Evolutionary conservation across 1,140 invertebrate genomes (phyloP).

Genomic region (Mycetomoellerius zeteki): DNA sequence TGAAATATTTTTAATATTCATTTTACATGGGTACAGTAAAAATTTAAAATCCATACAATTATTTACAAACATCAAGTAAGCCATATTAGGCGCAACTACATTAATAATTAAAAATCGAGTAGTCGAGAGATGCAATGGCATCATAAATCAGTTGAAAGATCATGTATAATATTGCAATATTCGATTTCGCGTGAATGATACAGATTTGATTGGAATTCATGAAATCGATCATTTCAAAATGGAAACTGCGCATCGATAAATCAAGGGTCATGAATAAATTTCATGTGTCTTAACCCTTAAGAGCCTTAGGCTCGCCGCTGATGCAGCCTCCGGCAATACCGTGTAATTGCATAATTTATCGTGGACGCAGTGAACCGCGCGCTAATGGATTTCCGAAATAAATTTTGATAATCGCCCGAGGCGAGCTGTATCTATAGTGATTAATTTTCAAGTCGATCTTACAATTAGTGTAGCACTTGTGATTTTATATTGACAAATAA

Average conservation of each 20-base stretch:
- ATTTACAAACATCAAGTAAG: too few species aligned
- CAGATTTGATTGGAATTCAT: constrained; percentile 4
- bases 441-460: constrained; percentile 45
- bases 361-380: constrained; percentile 53
- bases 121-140: constrained; percentile 2
- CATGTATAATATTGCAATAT: constrained; percentile 3
- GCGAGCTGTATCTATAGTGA: constrained; percentile 36
- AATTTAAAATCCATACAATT: too few species aligned
- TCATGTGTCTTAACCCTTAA: constrained; percentile 51
- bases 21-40: too few species aligned
- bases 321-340: constrained; percentile 30
- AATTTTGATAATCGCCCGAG: constrained; percentile 65
- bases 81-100: too few species aligned
- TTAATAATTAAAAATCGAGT: neutral
- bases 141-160: neutral
- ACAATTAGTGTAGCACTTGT: neutral
- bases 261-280: constrained; percentile 61
- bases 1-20: too few species aligned
- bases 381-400: constrained; percentile 74
- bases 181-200: constrained; percentile 6
- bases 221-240: constrained; percentile 45
- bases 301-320: constrained; percentile 69
- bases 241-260: constrained; percentile 32
- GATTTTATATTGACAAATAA: constrained; percentile 23
- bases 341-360: constrained; percentile 73